Base-by-base conservation (phyloP, 1,140 invertebrate species). In the Micrasema minimum region DNA sequence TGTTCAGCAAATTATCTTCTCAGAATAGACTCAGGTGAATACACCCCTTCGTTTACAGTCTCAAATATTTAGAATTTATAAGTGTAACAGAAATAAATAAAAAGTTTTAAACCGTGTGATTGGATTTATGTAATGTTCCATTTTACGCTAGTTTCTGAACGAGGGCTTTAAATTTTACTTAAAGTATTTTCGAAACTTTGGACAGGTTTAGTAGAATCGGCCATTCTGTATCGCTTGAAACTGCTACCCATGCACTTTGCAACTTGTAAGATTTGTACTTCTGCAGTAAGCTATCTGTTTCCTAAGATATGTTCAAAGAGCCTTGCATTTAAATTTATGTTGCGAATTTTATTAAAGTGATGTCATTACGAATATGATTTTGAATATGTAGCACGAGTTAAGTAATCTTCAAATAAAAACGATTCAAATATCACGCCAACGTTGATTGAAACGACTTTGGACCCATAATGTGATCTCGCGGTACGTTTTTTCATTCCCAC, bases 381-480 rank as follows among this genome's bases (percentile, higher is more conserved):
- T n/a, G n/a, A n/a, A n/a, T n/a, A n/a, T n/a, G n/a, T n/a, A n/a
- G n/a, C n/a, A n/a, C n/a, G n/a, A n/a, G n/a, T n/a, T n/a, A n/a
- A n/a, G n/a, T n/a, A n/a, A n/a, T n/a, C n/a, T 18, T 41, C 12
- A 18, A 38, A 59, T 59, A 20, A 59, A 59, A 20, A 38, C 37
- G 22, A 59, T 59, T 59, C 22, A 59, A 59, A 59, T 59, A 41
- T 59, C 55, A 59, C 55, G 55, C 55, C 55, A 11, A 59, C 35
- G 37, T 38, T 59, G 55, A 59, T 59, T 43, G 55, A 59, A 59
- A 59, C 37, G 16, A 41, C 55, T 59, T 12, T n/a, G 55, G 37
- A 22, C 16, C 55, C 55, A 43, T 59, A 59, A 59, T 22, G 55
- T 22, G 55, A 59, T 59, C 55, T 20, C 55, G 55, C 35, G 55